Conservation (phyloP, 2,888 invertebrate species). For the Synanthedon vespiformis region DNA sequence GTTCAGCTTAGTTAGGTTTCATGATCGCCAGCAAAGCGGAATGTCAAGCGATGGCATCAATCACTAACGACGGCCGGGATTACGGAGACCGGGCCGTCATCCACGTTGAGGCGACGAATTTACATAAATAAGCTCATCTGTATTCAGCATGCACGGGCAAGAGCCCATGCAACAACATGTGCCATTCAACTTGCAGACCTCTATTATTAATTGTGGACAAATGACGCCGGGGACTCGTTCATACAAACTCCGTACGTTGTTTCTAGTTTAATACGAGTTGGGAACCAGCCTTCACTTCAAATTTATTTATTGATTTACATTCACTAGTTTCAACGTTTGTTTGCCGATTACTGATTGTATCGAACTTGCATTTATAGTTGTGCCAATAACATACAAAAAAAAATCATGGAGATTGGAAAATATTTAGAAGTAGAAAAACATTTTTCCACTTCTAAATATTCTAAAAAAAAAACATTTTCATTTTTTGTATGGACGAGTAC, state of each 20-base stretch:
- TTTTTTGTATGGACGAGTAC: too few species aligned
- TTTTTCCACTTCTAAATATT: too few species aligned
- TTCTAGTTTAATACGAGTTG: conserved; percentile 45
- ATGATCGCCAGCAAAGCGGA: conserved; percentile 16
- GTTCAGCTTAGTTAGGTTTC: conserved; percentile 1
- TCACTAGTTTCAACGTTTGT: not conserved
- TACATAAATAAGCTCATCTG: conserved; percentile 67
- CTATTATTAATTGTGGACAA: conserved; percentile 64
- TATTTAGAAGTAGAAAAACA: too few species aligned
- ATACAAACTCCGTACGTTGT: conserved; percentile 25
- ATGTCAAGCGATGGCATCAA: conserved; percentile 52
- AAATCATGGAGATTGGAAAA: too few species aligned
- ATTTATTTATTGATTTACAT: conserved; percentile 33
- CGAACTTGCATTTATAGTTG: too few species aligned
- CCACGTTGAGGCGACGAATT: conserved; percentile 47
- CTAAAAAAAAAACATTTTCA: too few species aligned
- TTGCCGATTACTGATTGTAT: not conserved
- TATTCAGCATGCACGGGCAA: conserved; percentile 56
- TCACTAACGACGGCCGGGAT: conserved; percentile 55
- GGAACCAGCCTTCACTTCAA: conserved; percentile 20
- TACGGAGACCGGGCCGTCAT: conserved; percentile 49
- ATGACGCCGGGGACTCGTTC: conserved; percentile 41
- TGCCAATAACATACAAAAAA: too few species aligned
- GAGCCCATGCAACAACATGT: conserved; percentile 63
- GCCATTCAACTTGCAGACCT: conserved; percentile 62